Conservation (phyloP, 2,113 vertebrate species). For the Platysteira castanea region DNA sequence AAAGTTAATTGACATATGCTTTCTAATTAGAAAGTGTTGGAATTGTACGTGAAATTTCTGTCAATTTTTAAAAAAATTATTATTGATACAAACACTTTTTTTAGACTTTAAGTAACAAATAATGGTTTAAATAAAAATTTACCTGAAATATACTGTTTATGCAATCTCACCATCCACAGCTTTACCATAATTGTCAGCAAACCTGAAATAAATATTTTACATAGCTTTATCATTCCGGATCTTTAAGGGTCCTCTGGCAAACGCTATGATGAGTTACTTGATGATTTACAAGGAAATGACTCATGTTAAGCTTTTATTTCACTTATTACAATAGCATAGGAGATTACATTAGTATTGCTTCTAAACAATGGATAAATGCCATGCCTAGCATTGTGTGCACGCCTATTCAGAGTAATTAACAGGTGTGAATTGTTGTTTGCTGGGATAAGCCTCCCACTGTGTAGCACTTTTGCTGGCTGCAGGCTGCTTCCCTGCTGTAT, state of each 20-base stretch:
- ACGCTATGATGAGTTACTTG: not conserved
- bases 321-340: not conserved
- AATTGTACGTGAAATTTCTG: not conserved
- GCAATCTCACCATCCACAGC: not conserved
- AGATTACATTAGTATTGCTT: not conserved
- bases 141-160: not conserved
- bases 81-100: not conserved
- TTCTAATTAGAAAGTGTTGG: not conserved
- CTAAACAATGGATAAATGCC: conserved; percentile 14
- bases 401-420: conserved; percentile 30
- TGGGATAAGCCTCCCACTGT: conserved; percentile 21
- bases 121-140: not conserved
- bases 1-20: not conserved
- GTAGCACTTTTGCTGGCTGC: not conserved
- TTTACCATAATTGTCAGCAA: not conserved
- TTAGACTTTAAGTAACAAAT: not conserved
- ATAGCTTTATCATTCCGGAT: not conserved
- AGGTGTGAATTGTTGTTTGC: conserved; percentile 52
- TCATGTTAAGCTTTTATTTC: not conserved
- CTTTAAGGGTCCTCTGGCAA: not conserved
- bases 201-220: not conserved
- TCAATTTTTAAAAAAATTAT: not conserved
- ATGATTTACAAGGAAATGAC: not conserved
- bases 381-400: not conserved
- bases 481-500: not conserved